Percentiles rank a stretch among this genome's conserved stretches.
Evolutionary conservation across 2,113 vertebrate species (phyloP).

Genomic region (Larimichthys crocea): DNA sequence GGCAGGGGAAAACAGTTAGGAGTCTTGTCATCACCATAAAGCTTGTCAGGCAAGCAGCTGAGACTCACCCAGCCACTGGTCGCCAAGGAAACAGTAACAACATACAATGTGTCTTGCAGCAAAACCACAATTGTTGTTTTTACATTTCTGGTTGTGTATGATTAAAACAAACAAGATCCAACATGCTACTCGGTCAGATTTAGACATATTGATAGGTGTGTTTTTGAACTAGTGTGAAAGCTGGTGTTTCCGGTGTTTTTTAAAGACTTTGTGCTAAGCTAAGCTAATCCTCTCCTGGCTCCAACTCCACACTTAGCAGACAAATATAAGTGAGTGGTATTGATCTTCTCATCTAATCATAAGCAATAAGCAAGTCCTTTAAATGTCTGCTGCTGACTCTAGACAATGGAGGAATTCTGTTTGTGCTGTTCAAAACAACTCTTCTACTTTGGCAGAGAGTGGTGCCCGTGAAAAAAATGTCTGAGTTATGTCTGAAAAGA

Average conservation of each 20-base stretch:
- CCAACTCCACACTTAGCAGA: not conserved
- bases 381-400: not conserved
- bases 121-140: not conserved
- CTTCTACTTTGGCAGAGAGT: not conserved
- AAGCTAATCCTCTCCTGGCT: not conserved
- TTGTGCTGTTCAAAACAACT: slow-evolving; percentile 1
- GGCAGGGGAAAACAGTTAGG: not conserved
- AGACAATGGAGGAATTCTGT: not conserved
- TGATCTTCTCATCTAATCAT: not conserved
- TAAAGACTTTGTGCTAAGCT: no score
- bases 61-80: not conserved
- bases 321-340: not conserved
- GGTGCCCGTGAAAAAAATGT: not conserved
- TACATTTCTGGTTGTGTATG: not conserved
- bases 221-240: not conserved
- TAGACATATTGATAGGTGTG: not conserved
- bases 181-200: not conserved
- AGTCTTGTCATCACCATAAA: not conserved
- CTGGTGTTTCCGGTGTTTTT: not conserved
- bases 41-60: not conserved
- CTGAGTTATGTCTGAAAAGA: not conserved
- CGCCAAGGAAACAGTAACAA: no score
- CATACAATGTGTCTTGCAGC: not conserved
- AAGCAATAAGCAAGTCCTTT: not conserved
- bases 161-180: not conserved